Percentiles rank a stretch among this genome's conserved stretches.
These are phyloP conservation scores for Notarius lentiginosus DNA, from an alignment of 2,113 vertebrate genomes.

Conservation along the genomic window DNA sequence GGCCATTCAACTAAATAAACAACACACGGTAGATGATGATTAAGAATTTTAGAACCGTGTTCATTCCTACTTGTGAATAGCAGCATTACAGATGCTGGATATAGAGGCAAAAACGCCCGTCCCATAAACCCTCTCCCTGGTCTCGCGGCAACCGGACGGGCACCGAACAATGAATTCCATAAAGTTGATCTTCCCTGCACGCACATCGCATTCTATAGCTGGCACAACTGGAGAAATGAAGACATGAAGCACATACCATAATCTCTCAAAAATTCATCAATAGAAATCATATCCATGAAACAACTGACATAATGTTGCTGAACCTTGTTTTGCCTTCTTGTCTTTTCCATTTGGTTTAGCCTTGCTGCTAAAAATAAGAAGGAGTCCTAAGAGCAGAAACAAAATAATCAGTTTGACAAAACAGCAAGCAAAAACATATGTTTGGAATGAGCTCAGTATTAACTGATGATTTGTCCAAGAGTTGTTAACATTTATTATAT, in stretches of 20 bases:
- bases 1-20: background rate
- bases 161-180: conserved; percentile 94
- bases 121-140: conserved; percentile 88
- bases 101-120: conserved; percentile 90
- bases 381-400: conserved; percentile 71
- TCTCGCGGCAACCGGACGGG: conserved; percentile 86
- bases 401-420: background rate
- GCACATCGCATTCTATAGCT: conserved; percentile 85
- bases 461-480: too few relatives aligned
- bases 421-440: background rate
- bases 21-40: background rate
- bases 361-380: conserved; percentile 73
- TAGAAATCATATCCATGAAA: background rate
- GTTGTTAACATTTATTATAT: background rate
- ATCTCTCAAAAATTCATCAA: background rate
- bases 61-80: conserved; percentile 87
- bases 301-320: background rate
- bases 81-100: conserved; percentile 93
- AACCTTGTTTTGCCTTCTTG: conserved; percentile 89
- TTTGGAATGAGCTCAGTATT: background rate
- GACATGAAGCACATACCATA: background rate
- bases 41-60: background rate
- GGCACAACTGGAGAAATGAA: conserved; percentile 79
- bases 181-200: conserved; percentile 88
- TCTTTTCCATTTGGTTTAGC: conserved; percentile 81